Percentiles rank a stretch among this genome's conserved stretches.
phyloP scores from a whole-genome alignment of 1,140 invertebrate species.

The Zaprionus camerounensis region DNA sequence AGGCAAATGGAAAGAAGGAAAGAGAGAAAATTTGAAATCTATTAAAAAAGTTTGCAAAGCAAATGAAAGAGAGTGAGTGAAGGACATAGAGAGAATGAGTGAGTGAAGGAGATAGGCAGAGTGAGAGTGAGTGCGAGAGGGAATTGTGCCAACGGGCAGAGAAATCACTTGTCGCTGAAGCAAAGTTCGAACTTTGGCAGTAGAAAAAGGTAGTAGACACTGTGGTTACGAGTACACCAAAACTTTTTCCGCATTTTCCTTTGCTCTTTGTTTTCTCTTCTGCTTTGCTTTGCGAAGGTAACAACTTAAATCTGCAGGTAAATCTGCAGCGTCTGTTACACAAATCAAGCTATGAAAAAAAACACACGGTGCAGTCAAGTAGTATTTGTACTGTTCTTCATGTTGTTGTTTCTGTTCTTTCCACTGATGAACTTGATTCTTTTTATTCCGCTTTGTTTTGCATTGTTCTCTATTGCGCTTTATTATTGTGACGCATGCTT shows the following conservation, averaged over 20 bases:
- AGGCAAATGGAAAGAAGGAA: background rate
- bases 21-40: conserved; percentile 72
- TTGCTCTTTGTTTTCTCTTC: conserved; percentile 7
- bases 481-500: conserved; percentile 50
- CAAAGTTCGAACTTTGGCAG: background rate
- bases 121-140: conserved; percentile 10
- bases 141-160: conserved; percentile 31
- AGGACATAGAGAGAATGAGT: conserved; percentile 10
- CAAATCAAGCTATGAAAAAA: conserved; percentile 55
- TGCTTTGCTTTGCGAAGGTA: conserved; percentile 17
- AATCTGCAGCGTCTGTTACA: conserved; percentile 59
- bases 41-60: conserved; percentile 74
- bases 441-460: conserved; percentile 28
- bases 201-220: conserved; percentile 2
- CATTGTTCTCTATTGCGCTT: conserved; percentile 28
- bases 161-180: conserved; percentile 44
- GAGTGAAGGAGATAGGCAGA: background rate
- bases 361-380: conserved; percentile 23
- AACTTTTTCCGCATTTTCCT: conserved; percentile 18
- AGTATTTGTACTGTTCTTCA: conserved; percentile 32
- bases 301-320: conserved; percentile 32
- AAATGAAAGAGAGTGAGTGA: conserved; percentile 22
- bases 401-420: conserved; percentile 32
- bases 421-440: conserved; percentile 41
- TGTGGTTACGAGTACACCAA: conserved; percentile 1